A percentile compares a stretch with the other conserved stretches of the same genome.
phyloP scores from a whole-genome alignment of 2,113 vertebrate species.

The Phyllostomus hastatus region DNA sequence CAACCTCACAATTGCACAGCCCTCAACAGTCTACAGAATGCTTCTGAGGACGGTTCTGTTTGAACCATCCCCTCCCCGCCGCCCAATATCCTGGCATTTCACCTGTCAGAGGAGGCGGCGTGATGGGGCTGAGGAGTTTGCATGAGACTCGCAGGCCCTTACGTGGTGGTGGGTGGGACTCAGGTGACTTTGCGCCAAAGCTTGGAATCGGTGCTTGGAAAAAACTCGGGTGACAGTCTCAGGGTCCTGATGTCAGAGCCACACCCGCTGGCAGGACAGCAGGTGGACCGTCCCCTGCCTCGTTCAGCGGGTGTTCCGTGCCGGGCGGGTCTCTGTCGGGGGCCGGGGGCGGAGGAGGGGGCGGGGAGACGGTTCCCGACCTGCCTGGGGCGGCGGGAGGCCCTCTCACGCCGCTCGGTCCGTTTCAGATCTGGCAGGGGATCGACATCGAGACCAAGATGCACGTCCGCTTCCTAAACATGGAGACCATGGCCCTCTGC shows the following conservation, averaged over 20 bases:
- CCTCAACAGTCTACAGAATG: not conserved
- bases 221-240: not conserved
- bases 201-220: not conserved
- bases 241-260: not conserved
- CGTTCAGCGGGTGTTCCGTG: not conserved
- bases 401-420: not conserved
- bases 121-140: not conserved
- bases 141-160: not conserved
- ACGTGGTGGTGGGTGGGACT: not conserved
- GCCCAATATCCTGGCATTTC: fast-evolving
- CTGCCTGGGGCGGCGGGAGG: fast-evolving
- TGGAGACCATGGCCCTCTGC: constrained; percentile 85
- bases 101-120: not conserved
- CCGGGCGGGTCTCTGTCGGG: fast-evolving
- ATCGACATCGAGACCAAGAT: constrained; percentile 95
- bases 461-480: constrained; percentile 92
- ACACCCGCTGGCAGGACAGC: not conserved
- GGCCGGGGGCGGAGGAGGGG: fast-evolving
- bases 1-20: fast-evolving
- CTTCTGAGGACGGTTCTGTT: fast-evolving
- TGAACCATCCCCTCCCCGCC: not conserved
- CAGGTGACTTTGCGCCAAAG: not conserved
- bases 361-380: fast-evolving
- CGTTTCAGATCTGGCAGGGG: constrained; percentile 89
- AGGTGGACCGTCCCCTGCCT: not conserved